A percentile compares a stretch with the other conserved stretches of the same genome.
Evolutionary conservation across 2,113 vertebrate genomes (phyloP).

Genomic region (Heliornis fulica): DNA sequence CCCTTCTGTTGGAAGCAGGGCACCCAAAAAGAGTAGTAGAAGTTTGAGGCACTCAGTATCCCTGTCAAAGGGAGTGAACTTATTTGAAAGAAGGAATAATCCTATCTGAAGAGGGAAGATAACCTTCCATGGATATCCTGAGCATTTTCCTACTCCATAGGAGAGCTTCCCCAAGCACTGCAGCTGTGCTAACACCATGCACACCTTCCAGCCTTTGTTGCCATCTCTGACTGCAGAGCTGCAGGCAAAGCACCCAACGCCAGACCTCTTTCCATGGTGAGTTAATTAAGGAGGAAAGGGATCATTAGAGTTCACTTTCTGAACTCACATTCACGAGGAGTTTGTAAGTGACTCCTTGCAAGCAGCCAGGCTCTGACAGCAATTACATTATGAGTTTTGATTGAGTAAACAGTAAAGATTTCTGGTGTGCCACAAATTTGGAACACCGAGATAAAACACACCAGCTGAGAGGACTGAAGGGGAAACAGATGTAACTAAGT

Average conservation of each 20-base stretch:
- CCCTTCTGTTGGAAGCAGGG: not conserved
- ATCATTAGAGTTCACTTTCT: constrained; percentile 22
- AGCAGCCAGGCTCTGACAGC: not conserved
- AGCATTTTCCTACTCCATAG: not conserved
- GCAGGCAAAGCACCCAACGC: not conserved
- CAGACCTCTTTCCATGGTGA: not conserved
- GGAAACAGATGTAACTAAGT: not conserved
- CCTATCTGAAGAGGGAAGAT: not conserved
- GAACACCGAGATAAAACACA: not conserved
- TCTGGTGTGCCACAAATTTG: not conserved
- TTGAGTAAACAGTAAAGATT: constrained; percentile 14
- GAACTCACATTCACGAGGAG: not conserved
- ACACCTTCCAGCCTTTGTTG: not conserved
- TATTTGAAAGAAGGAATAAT: not conserved
- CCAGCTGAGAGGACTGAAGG: not conserved
- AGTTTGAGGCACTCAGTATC: not conserved
- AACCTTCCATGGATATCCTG: not conserved
- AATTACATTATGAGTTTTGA: not conserved
- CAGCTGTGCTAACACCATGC: not conserved
- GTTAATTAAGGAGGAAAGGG: not conserved
- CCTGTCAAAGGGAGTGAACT: not conserved
- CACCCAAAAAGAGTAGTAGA: not conserved
- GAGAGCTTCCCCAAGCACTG: not conserved
- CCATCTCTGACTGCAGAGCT: not conserved
- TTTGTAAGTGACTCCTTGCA: not conserved